Evolutionary conservation across 1,140 invertebrate genomes (phyloP).

Genomic region (Bicyclus anynana): DNA sequence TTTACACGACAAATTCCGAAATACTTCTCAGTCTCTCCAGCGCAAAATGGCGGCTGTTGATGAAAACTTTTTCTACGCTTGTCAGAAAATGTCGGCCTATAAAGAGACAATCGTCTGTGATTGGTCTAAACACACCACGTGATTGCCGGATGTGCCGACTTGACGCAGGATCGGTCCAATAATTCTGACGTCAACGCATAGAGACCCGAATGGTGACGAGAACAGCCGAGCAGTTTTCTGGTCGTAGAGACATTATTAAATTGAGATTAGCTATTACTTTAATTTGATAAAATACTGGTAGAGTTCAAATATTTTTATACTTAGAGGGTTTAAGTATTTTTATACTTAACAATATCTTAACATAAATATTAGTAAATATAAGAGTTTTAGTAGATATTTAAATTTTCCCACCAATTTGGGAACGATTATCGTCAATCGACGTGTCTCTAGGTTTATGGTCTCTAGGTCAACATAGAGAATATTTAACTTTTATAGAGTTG

Average conservation of each 20-base stretch:
- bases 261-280: slow-evolving; percentile 4
- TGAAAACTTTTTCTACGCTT: slow-evolving; percentile 94
- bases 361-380: slow-evolving; percentile 1
- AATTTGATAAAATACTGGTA: not conserved
- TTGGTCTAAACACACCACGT: slow-evolving; percentile 79
- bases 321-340: not conserved
- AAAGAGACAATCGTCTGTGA: slow-evolving; percentile 75
- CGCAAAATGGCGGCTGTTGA: slow-evolving; percentile 95
- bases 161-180: slow-evolving; percentile 71
- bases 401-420: slow-evolving; percentile 63
- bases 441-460: slow-evolving; percentile 57
- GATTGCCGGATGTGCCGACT: slow-evolving; percentile 72
- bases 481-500: slow-evolving; percentile 12
- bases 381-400: slow-evolving; percentile 26
- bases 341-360: not conserved
- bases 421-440: slow-evolving; percentile 67
- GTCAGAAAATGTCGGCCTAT: slow-evolving; percentile 90
- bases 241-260: slow-evolving; percentile 22
- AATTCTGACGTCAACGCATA: slow-evolving; percentile 71
- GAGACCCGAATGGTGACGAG: slow-evolving; percentile 57
- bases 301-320: not conserved
- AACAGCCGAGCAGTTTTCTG: slow-evolving; percentile 43
- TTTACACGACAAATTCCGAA: slow-evolving; percentile 82
- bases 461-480: slow-evolving; percentile 37
- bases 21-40: slow-evolving; percentile 84